Conservation (phyloP, 2,113 vertebrate genomes). For the Miniopterus natalensis region DNA sequence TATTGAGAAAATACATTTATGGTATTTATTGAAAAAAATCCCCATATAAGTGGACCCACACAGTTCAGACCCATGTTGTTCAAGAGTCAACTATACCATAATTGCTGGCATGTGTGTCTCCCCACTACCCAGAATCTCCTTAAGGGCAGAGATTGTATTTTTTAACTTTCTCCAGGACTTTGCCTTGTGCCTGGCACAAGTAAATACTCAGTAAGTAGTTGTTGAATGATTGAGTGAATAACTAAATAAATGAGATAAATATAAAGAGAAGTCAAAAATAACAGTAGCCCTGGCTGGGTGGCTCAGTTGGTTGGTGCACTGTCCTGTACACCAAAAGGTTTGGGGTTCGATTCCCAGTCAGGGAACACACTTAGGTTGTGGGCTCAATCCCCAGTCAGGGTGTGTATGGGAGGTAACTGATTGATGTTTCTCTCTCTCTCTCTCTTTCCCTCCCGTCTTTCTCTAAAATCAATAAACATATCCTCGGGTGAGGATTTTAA, state of each 20-base stretch:
- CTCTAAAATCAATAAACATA: neutral
- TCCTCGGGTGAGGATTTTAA: neutral
- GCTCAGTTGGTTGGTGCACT: neutral
- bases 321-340: no score
- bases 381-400: neutral
- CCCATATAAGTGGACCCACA: neutral
- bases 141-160: neutral
- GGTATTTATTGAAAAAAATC: neutral
- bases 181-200: neutral
- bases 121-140: neutral
- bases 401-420: neutral
- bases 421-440: neutral
- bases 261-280: conserved; percentile 16
- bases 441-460: neutral
- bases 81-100: neutral
- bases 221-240: neutral
- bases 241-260: conserved; percentile 19
- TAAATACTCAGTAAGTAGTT: conserved; percentile 5
- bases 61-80: neutral
- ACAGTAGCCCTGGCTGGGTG: neutral
- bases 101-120: neutral
- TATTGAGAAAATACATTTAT: neutral
- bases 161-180: neutral
- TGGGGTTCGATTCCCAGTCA: neutral
- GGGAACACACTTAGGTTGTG: neutral